Evolutionary conservation across 2,113 vertebrate species (phyloP).

Genomic region (Charina bottae): DNA sequence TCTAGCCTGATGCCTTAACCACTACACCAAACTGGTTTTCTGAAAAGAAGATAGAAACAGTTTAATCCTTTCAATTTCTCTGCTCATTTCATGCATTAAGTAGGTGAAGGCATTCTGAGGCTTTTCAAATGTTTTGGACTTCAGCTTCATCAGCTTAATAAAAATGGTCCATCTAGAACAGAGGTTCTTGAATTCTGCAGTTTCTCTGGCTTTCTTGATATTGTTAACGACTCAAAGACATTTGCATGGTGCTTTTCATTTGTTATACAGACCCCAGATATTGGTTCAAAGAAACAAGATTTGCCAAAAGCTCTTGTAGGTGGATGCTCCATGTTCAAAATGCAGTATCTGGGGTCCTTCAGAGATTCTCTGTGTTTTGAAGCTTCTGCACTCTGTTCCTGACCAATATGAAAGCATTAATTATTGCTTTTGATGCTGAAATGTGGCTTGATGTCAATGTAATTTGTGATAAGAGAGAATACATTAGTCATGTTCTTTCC

Average conservation of each 20-base stretch:
- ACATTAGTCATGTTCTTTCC: conserved; percentile 57
- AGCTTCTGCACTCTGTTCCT: background rate
- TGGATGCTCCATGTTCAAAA: background rate
- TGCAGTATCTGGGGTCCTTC: background rate
- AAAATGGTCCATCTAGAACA: background rate
- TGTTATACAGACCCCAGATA: background rate
- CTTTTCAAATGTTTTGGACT: background rate
- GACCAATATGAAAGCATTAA: background rate
- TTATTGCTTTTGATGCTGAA: background rate
- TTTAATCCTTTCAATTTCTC: background rate
- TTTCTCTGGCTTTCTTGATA: background rate
- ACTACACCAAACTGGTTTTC: background rate
- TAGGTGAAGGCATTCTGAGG: background rate
- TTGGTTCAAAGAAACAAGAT: background rate
- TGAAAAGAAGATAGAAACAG: background rate
- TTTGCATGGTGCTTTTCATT: background rate
- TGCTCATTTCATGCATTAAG: background rate
- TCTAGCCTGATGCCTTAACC: background rate
- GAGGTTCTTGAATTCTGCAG: background rate
- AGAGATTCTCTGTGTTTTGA: background rate
- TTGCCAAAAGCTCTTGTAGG: background rate
- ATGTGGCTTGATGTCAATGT: conserved; percentile 56
- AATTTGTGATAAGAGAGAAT: conserved; percentile 58
- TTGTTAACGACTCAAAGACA: background rate
- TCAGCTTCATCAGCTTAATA: background rate